Evolutionary conservation across 1,140 invertebrate genomes (phyloP).

Genomic region (Drosophila mojavensis): DNA sequence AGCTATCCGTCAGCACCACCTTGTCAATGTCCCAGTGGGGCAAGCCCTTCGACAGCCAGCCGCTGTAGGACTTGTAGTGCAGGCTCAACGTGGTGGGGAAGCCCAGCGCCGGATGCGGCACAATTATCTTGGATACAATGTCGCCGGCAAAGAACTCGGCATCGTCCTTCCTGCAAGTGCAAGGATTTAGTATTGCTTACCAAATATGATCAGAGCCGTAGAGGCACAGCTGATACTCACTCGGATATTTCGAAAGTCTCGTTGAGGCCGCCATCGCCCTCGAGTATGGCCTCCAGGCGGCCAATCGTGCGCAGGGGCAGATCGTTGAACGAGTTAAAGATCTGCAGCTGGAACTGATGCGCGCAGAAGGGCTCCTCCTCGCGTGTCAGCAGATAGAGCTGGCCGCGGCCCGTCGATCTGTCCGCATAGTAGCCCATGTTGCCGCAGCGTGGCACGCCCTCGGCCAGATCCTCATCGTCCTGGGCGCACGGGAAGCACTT

Average conservation of each 20-base stretch:
- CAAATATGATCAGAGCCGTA: too few species aligned
- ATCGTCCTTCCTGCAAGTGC: conserved; percentile 88
- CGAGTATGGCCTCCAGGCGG: conserved; percentile 91
- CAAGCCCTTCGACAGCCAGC: conserved; percentile 95
- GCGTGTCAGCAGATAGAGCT: conserved; percentile 93
- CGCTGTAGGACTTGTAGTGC: conserved; percentile 94
- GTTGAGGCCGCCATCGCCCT: conserved; percentile 92
- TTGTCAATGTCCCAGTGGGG: conserved; percentile 92
- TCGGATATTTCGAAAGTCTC: conserved; percentile 95
- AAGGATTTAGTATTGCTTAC: background rate
- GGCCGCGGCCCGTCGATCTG: conserved; percentile 90
- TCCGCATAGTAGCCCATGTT: conserved; percentile 98
- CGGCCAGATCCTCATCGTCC: conserved; percentile 74
- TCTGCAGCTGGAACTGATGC: conserved; percentile 93
- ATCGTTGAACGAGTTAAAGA: conserved; percentile 90
- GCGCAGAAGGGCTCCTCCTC: conserved; percentile 97
- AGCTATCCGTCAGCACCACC: conserved; percentile 92
- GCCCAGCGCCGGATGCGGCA: conserved; percentile 93
- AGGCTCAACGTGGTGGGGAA: conserved; percentile 89
- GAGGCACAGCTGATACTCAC: conserved; percentile 84
- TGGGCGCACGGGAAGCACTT: conserved; percentile 86
- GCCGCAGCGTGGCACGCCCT: conserved; percentile 88
- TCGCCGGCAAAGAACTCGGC: conserved; percentile 90
- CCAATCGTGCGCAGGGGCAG: conserved; percentile 88
- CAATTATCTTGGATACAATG: conserved; percentile 91